These are phyloP conservation scores for Melipona beecheii DNA, from an alignment of 2,888 invertebrate species.

Conservation along the genomic window DNA sequence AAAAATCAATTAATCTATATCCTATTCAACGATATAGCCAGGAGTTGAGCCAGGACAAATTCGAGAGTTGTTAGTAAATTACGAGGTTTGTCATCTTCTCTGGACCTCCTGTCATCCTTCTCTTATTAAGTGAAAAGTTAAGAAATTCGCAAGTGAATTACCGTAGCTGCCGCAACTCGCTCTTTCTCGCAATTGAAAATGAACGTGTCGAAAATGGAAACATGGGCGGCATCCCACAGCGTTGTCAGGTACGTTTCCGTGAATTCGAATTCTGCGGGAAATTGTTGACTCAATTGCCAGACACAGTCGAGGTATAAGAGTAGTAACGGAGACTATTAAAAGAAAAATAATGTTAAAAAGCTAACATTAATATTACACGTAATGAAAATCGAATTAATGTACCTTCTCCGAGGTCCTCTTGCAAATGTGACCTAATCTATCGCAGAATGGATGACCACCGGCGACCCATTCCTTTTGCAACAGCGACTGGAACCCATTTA, in stretches of 20 bases:
- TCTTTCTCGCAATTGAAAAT: constrained; percentile 95
- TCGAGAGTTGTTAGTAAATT: not conserved
- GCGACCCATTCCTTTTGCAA: constrained; percentile 98
- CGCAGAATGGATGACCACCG: constrained; percentile 95
- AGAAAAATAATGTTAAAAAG: not conserved
- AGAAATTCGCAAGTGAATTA: constrained; percentile 72
- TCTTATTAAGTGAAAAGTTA: no score
- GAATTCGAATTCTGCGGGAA: constrained; percentile 95
- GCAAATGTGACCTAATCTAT: constrained; percentile 89
- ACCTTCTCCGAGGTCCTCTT: constrained; percentile 86
- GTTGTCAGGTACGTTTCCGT: constrained; percentile 96
- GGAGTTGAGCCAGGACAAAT: not conserved
- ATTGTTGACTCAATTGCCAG: constrained; percentile 96
- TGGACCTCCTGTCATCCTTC: not conserved
- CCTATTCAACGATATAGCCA: not conserved
- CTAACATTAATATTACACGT: not conserved
- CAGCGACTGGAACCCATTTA: constrained; percentile 94
- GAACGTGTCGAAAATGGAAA: constrained; percentile 96
- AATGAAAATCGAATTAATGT: constrained; percentile 18
- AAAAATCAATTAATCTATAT: not conserved
- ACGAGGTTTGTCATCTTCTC: not conserved
- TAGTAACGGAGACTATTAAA: constrained; percentile 91
- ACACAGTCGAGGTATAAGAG: constrained; percentile 96
- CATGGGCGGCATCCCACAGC: constrained; percentile 95
- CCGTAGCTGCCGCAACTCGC: constrained; percentile 88